These are phyloP conservation scores for Pholis gunnellus DNA, from an alignment of 2,113 vertebrate genomes.

Conservation along the genomic window DNA sequence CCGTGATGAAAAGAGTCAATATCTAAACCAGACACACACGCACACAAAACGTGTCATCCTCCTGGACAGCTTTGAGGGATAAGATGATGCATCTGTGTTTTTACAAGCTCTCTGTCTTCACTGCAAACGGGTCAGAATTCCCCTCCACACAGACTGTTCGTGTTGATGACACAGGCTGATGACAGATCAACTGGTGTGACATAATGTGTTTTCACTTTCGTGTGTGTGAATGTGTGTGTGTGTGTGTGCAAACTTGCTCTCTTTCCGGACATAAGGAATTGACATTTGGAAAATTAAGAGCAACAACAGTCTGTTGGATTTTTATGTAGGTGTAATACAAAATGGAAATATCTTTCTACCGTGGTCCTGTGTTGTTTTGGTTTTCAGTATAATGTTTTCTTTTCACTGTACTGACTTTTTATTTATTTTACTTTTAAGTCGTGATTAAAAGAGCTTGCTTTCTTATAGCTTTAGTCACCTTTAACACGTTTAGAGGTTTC, in stretches of 20 bases:
- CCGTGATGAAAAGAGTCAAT: conserved; percentile 40
- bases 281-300: conserved; percentile 42
- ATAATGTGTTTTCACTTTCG: conserved; percentile 22
- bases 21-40: conserved; percentile 39
- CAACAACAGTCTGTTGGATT: conserved; percentile 29
- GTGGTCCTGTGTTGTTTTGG: background rate
- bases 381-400: background rate
- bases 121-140: conserved; percentile 37
- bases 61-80: conserved; percentile 39
- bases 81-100: conserved; percentile 53
- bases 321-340: conserved; percentile 22
- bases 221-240: background rate
- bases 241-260: conserved; percentile 1
- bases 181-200: conserved; percentile 43
- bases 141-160: conserved; percentile 36
- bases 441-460: background rate
- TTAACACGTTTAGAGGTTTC: background rate
- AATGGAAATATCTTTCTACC: background rate
- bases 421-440: conserved; percentile 1
- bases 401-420: background rate
- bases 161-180: conserved; percentile 39
- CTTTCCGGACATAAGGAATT: conserved; percentile 26
- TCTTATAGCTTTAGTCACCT: background rate
- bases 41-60: conserved; percentile 11
- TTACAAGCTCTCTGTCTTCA: conserved; percentile 42